Percentiles rank a stretch among this genome's conserved stretches.
phyloP scores from a whole-genome alignment of 2,888 invertebrate species.

The Oscheius sp. region DNA sequence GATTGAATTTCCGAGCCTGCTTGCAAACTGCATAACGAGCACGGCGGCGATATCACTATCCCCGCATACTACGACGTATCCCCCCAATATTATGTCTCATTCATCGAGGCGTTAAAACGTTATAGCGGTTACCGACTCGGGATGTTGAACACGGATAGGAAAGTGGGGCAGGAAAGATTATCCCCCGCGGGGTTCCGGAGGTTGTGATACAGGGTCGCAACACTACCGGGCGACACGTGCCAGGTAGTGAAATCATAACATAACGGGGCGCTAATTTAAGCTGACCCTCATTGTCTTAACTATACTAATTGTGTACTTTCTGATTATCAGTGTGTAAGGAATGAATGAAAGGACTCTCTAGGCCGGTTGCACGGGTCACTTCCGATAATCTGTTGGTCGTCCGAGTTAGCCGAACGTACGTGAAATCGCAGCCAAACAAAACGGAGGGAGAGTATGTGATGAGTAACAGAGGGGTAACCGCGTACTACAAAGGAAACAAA shows the following conservation, averaged over 20 bases:
- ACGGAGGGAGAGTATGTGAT: constrained; percentile 10
- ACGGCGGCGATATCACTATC: no score
- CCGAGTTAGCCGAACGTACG: constrained; percentile 43
- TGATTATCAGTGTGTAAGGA: constrained; percentile 22
- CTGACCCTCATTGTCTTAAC: not conserved
- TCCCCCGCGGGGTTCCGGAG: constrained; percentile 30
- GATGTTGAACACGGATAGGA: not conserved
- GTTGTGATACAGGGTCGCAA: constrained; percentile 22
- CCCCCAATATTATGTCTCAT: constrained; percentile 11
- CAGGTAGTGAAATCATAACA: constrained; percentile 3
- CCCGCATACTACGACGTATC: not conserved
- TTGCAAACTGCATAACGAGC: no score
- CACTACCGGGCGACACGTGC: no score
- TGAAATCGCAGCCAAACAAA: constrained; percentile 38
- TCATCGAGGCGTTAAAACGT: constrained; percentile 32
- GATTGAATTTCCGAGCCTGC: constrained; percentile 27
- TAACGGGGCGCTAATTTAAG: no score
- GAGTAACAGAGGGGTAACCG: constrained; percentile 1
- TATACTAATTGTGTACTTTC: constrained; percentile 22
- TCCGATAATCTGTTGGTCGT: constrained; percentile 52
- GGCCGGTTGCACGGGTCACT: constrained; percentile 50
- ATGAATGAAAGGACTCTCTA: constrained; percentile 12
- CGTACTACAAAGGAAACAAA: constrained; percentile 15
- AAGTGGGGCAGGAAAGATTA: constrained; percentile 36
- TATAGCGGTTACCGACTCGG: constrained; percentile 29